A percentile compares a stretch with the other conserved stretches of the same genome.
Conservation (phyloP, 2,113 vertebrate genomes). For the Miniopterus natalensis region DNA sequence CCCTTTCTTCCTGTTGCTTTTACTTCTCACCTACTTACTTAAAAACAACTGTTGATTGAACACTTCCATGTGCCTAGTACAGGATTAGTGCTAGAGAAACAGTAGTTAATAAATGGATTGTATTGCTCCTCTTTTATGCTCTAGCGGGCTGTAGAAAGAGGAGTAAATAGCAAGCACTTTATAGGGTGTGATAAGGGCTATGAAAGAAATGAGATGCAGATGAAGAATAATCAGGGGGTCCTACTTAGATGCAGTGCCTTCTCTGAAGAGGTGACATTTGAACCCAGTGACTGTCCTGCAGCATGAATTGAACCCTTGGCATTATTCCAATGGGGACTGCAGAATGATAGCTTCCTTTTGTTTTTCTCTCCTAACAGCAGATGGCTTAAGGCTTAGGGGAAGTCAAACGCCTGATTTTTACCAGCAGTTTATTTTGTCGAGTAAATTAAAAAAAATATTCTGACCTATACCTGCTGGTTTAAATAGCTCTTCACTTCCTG, state of each 20-base stretch:
- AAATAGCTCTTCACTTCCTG: background rate
- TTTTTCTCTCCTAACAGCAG: background rate
- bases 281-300: background rate
- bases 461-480: background rate
- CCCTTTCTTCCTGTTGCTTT: background rate
- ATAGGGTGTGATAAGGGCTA: background rate
- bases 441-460: background rate
- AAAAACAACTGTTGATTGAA: background rate
- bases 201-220: background rate
- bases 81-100: background rate
- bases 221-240: background rate
- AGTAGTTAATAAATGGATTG: background rate
- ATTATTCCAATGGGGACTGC: background rate
- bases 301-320: background rate
- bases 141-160: background rate
- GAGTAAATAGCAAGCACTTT: background rate
- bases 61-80: background rate
- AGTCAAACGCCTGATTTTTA: slow-evolving; percentile 14
- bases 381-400: background rate
- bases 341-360: background rate
- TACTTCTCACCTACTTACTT: background rate
- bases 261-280: background rate
- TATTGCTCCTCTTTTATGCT: background rate
- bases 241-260: background rate
- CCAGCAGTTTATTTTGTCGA: slow-evolving; percentile 39